Conservation (phyloP, 2,888 invertebrate genomes). For the Gastracanthus pulcherrimus region DNA sequence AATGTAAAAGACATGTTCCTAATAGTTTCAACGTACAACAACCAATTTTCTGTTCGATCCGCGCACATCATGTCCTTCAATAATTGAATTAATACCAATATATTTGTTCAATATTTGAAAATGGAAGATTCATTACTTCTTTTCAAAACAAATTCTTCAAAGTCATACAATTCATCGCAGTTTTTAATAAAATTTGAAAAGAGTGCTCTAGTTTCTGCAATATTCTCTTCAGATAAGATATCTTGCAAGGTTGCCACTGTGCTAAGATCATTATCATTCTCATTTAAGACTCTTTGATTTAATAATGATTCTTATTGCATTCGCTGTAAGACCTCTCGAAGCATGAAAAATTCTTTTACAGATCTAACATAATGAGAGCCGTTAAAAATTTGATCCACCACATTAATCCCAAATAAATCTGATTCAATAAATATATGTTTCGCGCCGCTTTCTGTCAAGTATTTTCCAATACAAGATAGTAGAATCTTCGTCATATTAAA, state of each 20-base stretch:
- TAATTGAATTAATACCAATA: background rate
- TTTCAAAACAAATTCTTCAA: background rate
- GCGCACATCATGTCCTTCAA: background rate
- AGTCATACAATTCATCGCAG: background rate
- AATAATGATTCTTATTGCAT: constrained; percentile 40
- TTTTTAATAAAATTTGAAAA: background rate
- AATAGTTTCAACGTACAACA: background rate
- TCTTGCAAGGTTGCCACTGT: background rate
- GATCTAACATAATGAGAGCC: constrained; percentile 30
- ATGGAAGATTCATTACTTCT: background rate
- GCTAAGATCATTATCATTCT: background rate
- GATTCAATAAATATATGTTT: constrained; percentile 38
- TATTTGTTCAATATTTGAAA: background rate
- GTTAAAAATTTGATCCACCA: constrained; percentile 8
- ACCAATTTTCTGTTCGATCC: background rate
- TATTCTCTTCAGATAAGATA: background rate
- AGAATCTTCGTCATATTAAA: constrained; percentile 27
- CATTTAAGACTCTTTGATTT: background rate
- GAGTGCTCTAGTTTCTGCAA: background rate
- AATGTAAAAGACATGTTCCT: background rate
- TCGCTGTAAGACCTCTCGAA: constrained; percentile 17
- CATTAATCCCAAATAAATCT: background rate
- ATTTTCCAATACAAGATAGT: constrained; percentile 31
- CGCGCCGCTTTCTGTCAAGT: constrained; percentile 40
- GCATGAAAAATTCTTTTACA: constrained; percentile 24